A percentile compares a stretch with the other conserved stretches of the same genome.
phyloP scores from a whole-genome alignment of 2,888 invertebrate genomes.

The Pseudoips prasinana region DNA sequence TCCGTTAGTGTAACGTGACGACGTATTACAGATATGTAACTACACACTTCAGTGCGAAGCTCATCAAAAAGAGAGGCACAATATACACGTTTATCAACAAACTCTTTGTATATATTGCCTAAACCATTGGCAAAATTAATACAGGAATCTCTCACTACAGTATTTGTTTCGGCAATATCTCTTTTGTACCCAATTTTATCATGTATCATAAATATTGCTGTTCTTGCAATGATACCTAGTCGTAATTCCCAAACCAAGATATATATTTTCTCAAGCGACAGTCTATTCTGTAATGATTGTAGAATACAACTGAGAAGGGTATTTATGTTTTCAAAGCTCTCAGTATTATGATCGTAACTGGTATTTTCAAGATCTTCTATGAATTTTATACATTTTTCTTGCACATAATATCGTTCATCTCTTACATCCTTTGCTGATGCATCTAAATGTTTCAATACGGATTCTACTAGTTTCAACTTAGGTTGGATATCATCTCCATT shows the following conservation, averaged over 20 bases:
- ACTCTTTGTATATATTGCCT: conserved; percentile 29
- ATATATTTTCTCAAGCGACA: conserved; percentile 34
- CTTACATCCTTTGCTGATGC: background rate
- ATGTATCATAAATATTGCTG: conserved; percentile 11
- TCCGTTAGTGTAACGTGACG: no score
- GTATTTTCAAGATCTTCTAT: conserved; percentile 18
- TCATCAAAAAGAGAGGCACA: conserved; percentile 5
- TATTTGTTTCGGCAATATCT: background rate
- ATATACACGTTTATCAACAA: conserved; percentile 21
- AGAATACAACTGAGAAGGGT: conserved; percentile 16
- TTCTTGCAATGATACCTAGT: conserved; percentile 27
- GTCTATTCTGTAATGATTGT: conserved; percentile 24
- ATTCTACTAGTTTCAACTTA: conserved; percentile 22
- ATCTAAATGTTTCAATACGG: conserved; percentile 27
- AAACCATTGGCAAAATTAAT: conserved; percentile 31
- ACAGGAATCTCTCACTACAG: conserved; percentile 9
- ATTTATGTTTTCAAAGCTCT: conserved; percentile 14
- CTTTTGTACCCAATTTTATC: conserved; percentile 3
- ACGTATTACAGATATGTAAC: no score
- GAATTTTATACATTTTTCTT: conserved; percentile 25
- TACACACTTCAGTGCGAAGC: no score
- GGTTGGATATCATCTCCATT: conserved; percentile 18
- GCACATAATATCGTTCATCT: conserved; percentile 16
- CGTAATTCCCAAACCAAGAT: conserved; percentile 37
- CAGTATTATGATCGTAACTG: conserved; percentile 6